These are phyloP conservation scores for Chaetops frenatus DNA, from an alignment of 2,113 vertebrate species.

Conservation along the genomic window DNA sequence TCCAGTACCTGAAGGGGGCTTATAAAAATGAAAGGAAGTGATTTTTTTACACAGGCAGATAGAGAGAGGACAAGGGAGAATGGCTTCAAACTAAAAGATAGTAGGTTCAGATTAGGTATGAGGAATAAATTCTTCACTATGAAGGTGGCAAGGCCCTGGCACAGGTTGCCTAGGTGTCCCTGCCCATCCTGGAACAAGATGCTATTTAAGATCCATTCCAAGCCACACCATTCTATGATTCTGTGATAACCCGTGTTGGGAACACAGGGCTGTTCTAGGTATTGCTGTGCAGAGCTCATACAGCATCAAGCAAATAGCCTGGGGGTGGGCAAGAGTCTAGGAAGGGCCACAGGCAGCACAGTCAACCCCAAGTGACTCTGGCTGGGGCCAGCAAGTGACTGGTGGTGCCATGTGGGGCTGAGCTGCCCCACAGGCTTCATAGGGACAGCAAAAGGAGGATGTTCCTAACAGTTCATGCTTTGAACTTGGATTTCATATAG, in stretches of 20 bases:
- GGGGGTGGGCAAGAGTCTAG: not conserved
- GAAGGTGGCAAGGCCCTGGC: not conserved
- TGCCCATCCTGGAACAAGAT: not conserved
- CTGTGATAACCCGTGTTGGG: fast-evolving
- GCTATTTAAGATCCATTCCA: not conserved
- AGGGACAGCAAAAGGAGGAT: not conserved
- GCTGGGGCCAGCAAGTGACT: fast-evolving
- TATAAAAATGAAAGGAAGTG: not conserved
- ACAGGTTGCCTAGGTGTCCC: not conserved
- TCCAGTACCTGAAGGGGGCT: not conserved
- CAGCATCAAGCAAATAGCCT: fast-evolving
- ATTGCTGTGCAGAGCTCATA: not conserved
- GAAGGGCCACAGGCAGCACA: not conserved
- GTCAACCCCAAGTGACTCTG: fast-evolving
- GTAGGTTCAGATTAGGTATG: not conserved
- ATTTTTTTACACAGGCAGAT: not conserved
- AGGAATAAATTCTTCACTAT: not conserved
- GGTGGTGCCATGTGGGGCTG: fast-evolving
- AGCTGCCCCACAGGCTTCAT: fast-evolving
- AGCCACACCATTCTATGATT: not conserved
- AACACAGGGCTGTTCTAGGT: not conserved
- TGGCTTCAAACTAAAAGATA: not conserved
- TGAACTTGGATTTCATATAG: not conserved
- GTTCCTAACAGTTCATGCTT: not conserved
- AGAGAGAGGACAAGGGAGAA: not conserved